Base-by-base conservation (phyloP, 2,113 vertebrate species). In the Poicephalus gulielmi region DNA sequence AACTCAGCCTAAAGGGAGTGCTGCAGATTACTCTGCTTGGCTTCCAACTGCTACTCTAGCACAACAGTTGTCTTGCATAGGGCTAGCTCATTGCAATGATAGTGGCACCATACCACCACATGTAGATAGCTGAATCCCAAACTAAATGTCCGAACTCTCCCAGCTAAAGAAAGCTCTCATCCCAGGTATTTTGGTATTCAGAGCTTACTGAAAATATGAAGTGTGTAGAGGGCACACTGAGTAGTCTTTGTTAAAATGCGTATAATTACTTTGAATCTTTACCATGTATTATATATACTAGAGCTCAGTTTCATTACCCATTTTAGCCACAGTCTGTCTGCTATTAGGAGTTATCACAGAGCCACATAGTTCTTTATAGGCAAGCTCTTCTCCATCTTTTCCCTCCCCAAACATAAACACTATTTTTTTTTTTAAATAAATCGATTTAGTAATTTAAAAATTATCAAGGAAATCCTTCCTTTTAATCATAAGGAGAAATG, bases 1-100 rank as follows among this genome's bases (percentile, higher is more conserved):
- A 85, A 74, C 3, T 46, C 11, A 43, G 4, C 5, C 8, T 30
- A 62, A 92, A 90, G n/a, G 15, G 66, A 78, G 47, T 16, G 24
- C 47, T 71, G 24, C 24, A 75, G 37, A 59, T 53, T 20, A 52
- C n/a, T 52, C 66, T 53, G 27, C 41, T 47, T 63, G 24, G 46
- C 50, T 77, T 90, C 31, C 46, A 63, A 10, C 13, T 78, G 20
- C 50, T 70, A 13, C 27, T 43, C 35, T 7, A 59, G 67, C 9
- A 44, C 22, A 39, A 46, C 0, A 59, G 11, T 6, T 28, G 28
- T 6, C 35, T 52, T 63, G 37, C 17, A 30, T 0, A 33, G 22
- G 17, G 17, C 22, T 35, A 49, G 35, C 2, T 46, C 8, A 27
- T 49, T 52, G 39, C 37, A 49, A 9, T 0, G 0, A 19, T 5